phyloP scores from a whole-genome alignment of 1,140 invertebrate genomes.

The Kradibia gibbosae region DNA sequence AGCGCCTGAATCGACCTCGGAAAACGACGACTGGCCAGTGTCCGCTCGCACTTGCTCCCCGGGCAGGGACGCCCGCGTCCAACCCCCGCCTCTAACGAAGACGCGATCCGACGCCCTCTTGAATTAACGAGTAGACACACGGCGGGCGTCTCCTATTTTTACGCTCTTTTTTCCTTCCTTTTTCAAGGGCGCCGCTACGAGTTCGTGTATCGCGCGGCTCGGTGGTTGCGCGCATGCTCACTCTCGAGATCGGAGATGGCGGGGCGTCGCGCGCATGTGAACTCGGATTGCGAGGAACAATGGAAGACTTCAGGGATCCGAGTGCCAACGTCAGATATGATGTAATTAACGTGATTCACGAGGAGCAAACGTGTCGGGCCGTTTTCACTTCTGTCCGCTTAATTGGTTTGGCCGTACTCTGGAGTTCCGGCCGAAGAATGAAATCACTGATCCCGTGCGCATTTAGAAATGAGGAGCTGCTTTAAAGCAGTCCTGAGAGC shows the following conservation, averaged over 20 bases:
- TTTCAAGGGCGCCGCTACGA: slow-evolving; percentile 31
- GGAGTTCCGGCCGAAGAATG: too few species aligned
- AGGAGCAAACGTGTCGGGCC: too few species aligned
- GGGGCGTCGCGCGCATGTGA: not conserved
- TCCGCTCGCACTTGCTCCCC: not conserved
- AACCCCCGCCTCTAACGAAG: slow-evolving; percentile 53
- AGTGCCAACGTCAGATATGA: not conserved
- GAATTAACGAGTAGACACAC: slow-evolving; percentile 28
- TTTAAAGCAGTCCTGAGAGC: too few species aligned
- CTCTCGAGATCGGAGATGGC: not conserved
- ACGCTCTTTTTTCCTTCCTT: not conserved
- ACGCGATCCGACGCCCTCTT: slow-evolving; percentile 21
- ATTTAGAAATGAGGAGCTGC: too few species aligned
- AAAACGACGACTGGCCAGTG: not conserved
- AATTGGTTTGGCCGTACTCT: not conserved
- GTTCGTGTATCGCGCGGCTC: not conserved
- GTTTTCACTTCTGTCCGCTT: not conserved
- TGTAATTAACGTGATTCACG: not conserved
- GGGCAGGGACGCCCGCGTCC: slow-evolving; percentile 37
- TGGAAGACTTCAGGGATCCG: not conserved
- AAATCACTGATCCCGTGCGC: too few species aligned
- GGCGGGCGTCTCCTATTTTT: not conserved
- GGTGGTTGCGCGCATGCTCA: not conserved
- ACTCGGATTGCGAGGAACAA: not conserved
- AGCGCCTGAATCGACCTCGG: not conserved